Conservation (phyloP, 2,797 vertebrate species). For the Ptychadena robeensis region DNA sequence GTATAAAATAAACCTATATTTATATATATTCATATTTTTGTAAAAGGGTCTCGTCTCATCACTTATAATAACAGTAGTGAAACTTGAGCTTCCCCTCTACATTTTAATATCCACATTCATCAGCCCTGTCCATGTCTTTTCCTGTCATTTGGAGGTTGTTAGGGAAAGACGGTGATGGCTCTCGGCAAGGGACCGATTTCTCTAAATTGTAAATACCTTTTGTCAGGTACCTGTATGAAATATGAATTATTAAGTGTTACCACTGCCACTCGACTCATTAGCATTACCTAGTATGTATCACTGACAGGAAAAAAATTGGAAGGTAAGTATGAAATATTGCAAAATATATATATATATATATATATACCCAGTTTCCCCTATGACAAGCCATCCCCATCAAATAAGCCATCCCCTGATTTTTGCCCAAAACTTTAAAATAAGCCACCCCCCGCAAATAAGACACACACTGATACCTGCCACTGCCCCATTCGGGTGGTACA, state of each 20-base stretch:
- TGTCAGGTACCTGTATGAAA: neutral
- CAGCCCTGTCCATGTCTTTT: conserved; percentile 27
- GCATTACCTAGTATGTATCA: neutral
- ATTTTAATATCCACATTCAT: conserved; percentile 54
- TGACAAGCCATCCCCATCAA: too few relatives aligned
- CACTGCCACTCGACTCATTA: neutral
- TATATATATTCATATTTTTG: conserved; percentile 3
- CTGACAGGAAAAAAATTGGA: too few relatives aligned
- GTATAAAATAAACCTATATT: too few relatives aligned
- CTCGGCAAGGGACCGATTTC: conserved; percentile 10
- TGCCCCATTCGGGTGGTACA: too few relatives aligned
- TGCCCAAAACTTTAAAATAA: too few relatives aligned
- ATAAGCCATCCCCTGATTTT: too few relatives aligned
- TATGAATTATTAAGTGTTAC: neutral
- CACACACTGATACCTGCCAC: too few relatives aligned
- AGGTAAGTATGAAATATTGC: too few relatives aligned
- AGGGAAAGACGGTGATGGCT: conserved; percentile 2
- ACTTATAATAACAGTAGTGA: neutral
- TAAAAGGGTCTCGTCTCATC: conserved; percentile 1
- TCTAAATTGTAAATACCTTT: conserved; percentile 6
- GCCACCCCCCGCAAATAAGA: too few relatives aligned
- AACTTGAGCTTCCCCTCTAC: conserved; percentile 43
- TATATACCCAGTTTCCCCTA: too few relatives aligned
- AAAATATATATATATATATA: too few relatives aligned
- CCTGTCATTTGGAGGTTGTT: conserved; percentile 28